phyloP scores from a whole-genome alignment of 2,888 invertebrate genomes.

The Cephus sareptanus region DNA sequence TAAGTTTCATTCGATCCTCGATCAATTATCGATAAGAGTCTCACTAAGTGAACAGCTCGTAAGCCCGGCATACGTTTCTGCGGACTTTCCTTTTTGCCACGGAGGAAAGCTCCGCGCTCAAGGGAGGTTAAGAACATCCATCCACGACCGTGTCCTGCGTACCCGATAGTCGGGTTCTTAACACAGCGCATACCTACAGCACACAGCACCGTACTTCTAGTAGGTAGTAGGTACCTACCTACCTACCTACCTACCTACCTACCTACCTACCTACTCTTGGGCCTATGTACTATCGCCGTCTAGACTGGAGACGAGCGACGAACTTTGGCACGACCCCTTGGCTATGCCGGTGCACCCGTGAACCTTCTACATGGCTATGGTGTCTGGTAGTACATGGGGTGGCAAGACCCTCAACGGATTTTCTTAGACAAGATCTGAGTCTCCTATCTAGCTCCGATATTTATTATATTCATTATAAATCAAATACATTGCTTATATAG shows the following conservation, averaged over 20 bases:
- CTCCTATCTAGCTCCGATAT: not conserved
- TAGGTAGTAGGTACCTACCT: not conserved
- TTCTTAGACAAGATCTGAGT: not conserved
- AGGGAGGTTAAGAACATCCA: not conserved
- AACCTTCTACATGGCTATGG: not conserved
- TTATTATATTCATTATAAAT: not conserved
- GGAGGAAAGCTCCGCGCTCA: not conserved
- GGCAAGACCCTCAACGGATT: not conserved
- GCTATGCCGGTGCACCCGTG: not conserved
- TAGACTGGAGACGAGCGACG: constrained; percentile 6
- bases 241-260: not conserved
- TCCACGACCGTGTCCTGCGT: not conserved
- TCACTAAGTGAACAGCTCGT: not conserved
- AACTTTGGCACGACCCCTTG: constrained; percentile 1
- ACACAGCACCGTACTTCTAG: not conserved
- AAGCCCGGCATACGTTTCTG: not conserved
- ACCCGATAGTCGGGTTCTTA: not conserved
- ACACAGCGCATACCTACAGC: not conserved
- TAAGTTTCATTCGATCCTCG: not conserved
- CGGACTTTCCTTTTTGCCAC: not conserved
- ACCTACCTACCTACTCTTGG: not conserved
- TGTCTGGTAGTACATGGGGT: not conserved
- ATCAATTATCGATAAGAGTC: not conserved
- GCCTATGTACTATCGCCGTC: constrained; percentile 2
- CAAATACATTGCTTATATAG: too few relatives aligned